Base-by-base conservation (phyloP, 2,797 vertebrate species). In the Silurus lanzhouensis region DNA sequence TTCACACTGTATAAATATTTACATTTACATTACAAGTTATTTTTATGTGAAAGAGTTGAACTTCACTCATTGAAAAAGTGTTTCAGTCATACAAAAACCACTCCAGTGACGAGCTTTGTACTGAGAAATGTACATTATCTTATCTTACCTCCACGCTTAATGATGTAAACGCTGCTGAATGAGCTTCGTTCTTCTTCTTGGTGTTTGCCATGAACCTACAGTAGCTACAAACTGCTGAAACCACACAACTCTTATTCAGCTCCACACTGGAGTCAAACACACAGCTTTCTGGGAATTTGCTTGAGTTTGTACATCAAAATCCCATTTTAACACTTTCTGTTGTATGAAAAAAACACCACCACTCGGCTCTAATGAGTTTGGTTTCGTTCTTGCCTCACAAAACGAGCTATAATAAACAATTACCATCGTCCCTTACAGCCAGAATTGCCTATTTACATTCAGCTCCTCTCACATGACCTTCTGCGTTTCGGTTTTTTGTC, bases 111-210 rank as follows among this genome's bases (percentile, higher is more conserved):
- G 14, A 67, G 38, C 68, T 71, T 46, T 71, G 38, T 46, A 6
- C 3, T 44, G 20, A 22, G 19, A 22, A 22, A 13, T 71, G 44
- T 22, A 46, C 44, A 22, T 25, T 20, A 9, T 66, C 15, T 5
- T 0, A 31, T 60, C 85, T 86, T 83, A 88, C 86, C 86, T 88
- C 87, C 38, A 90, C 80, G 15, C 75, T 83, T 64, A 88, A 75
- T 68, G 82, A 75, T 68, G 82, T 72, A 46, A 88, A 60, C 19
- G 57, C 46, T 86, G 84, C 55, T 55, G 48, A 84, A 5, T 81
- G 85, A 0, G 48, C 58, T 46, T 72, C 85, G 38, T 38, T 86
- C 60, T 64, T 72, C 20, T 57, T 78, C 63, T 20, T 84, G 58
- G 75, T 82, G 22, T 60, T 68, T 52, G 55, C 60, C 80, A 87